A percentile compares a stretch with the other conserved stretches of the same genome.
These are phyloP conservation scores for Dryadula phaetusa DNA, from an alignment of 2,888 invertebrate genomes.

Conservation along the genomic window DNA sequence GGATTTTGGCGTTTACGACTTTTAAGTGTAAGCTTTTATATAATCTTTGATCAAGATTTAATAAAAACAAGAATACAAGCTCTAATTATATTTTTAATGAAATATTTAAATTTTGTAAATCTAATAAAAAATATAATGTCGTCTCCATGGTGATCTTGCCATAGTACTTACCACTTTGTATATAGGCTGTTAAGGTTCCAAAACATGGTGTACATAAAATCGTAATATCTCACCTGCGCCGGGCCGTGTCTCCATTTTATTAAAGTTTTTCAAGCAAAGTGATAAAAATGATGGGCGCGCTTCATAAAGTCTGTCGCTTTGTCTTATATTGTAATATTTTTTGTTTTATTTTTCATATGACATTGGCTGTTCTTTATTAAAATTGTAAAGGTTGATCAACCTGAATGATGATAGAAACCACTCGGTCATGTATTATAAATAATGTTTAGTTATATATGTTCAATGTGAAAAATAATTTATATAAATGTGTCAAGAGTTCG, in stretches of 20 bases:
- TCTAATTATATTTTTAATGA: conserved; percentile 6
- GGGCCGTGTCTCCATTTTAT: conserved; percentile 68
- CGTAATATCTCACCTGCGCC: conserved; percentile 68
- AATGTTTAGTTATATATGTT: too few species aligned
- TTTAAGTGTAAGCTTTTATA: background rate
- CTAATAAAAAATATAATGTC: background rate
- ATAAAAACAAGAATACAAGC: background rate
- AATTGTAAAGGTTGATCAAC: conserved; percentile 22
- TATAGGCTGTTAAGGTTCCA: conserved; percentile 53
- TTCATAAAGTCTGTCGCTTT: conserved; percentile 61
- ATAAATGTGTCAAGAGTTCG: too few species aligned
- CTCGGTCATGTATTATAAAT: too few species aligned
- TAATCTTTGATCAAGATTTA: conserved; percentile 7
- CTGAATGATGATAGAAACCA: too few species aligned
- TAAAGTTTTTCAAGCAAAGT: conserved; percentile 76
- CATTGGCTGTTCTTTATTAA: conserved; percentile 24
- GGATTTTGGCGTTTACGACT: background rate
- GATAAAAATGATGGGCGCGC: conserved; percentile 74
- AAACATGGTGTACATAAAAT: conserved; percentile 70
- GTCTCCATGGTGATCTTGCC: background rate
- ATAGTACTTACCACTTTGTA: conserved; percentile 22
- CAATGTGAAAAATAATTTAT: too few species aligned
- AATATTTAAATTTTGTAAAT: conserved; percentile 11
- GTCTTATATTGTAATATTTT: conserved; percentile 66
- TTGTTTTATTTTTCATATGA: conserved; percentile 47